Percentiles rank a stretch among this genome's conserved stretches.
Evolutionary conservation across 2,888 invertebrate genomes (phyloP).

Genomic region (Drosophila bunnanda): DNA sequence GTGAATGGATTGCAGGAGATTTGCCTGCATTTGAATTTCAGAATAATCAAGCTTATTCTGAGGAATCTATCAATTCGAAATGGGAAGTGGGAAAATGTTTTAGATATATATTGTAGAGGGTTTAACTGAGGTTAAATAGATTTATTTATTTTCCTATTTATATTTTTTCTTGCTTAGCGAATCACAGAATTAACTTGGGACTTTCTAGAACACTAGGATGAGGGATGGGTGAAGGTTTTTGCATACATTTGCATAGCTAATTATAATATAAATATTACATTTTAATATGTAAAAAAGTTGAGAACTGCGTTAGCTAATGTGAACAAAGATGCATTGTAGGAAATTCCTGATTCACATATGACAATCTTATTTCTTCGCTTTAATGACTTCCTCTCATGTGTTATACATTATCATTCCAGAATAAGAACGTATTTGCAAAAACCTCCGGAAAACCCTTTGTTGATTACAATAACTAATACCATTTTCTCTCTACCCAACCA

Average conservation of each 20-base stretch:
- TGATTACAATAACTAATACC: neutral
- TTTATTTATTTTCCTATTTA: neutral
- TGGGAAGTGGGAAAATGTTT: neutral
- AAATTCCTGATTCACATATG: neutral
- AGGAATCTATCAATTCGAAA: slow-evolving; percentile 5
- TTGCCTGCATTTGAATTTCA: slow-evolving; percentile 15
- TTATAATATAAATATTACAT: no score
- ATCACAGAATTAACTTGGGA: no score
- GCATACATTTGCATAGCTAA: no score
- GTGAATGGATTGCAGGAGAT: slow-evolving; percentile 13
- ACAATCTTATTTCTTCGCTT: neutral
- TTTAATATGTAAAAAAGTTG: no score
- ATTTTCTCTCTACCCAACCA: neutral
- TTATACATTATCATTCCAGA: neutral
- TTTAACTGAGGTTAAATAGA: neutral
- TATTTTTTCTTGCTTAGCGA: no score
- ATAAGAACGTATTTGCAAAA: neutral
- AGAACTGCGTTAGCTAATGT: no score
- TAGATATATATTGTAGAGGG: neutral
- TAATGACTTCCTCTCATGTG: no score
- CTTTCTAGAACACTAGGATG: no score
- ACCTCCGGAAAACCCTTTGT: neutral
- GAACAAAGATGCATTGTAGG: no score
- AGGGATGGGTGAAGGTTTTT: no score
- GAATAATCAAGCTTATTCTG: neutral